Base-by-base conservation (phyloP, 2,113 vertebrate genomes). In the Pterocles orientalis region DNA sequence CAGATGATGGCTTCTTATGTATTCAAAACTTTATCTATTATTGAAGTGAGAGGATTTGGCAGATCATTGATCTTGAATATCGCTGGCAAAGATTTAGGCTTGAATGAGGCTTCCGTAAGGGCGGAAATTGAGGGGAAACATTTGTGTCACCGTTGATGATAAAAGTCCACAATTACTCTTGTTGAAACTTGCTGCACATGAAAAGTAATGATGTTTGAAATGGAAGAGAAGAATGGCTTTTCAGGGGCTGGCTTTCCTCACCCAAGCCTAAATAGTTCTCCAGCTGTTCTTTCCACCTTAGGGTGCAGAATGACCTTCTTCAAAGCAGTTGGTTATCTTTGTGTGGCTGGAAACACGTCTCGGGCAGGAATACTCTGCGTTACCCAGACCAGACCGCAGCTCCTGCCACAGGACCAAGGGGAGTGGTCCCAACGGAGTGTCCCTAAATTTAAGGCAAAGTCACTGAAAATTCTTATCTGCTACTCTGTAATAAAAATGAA, bases 151-250 rank as follows among this genome's bases (percentile, higher is more conserved):
- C 48, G 48, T 28, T 85, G 73, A 65, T 88, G 81, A 83, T 91
- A 18, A 69, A 95, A 87, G 75, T 82, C 88, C 54, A 6, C 69
- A 82, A 79, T 86, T 92, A 70, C 41, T 93, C 86, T 69, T 64
- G 85, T 24, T 92, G 58, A 92, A 95, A 84, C 85, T 79, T 68
- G 62, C 80, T 86, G 72, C 84, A n/a, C n/a, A 4, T 88, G 77
- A 86, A 95, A 92, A 95, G 82, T 50, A 95, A 89, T 90, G 69
- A 53, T 73, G 90, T 77, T 83, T 84, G 56, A 91, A 95, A 86
- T 24, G 24, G 73, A 85, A 60, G 16, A 90, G 79, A 83, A 70
- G 64, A 90, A 92, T 82, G 48, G 39, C 61, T 92, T 94, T 92
- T 73, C 39, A 75, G 62, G 72, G 34, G 41, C 57, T 82, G 18